Evolutionary conservation across 1,140 invertebrate species (phyloP).

Genomic region (Lutraria rhynchaena): DNA sequence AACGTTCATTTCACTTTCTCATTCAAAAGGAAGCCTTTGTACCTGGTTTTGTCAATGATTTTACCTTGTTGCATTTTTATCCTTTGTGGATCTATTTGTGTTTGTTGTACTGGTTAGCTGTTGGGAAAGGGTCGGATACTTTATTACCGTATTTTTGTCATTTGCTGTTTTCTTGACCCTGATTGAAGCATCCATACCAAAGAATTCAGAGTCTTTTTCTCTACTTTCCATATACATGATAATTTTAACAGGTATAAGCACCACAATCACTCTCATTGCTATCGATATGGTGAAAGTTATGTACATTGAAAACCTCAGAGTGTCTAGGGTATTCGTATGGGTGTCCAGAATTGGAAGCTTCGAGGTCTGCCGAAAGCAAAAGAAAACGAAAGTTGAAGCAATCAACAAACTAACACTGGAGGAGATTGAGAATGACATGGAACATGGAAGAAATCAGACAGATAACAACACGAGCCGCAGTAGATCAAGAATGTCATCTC

Average conservation of each 20-base stretch:
- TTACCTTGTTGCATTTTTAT: constrained; percentile 85
- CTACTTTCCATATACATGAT: constrained; percentile 82
- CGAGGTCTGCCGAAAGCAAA: too few relatives aligned
- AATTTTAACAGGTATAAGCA: not conserved
- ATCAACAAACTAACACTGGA: too few relatives aligned
- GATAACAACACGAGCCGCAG: too few relatives aligned
- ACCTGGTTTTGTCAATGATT: constrained; percentile 84
- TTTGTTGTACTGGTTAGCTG: constrained; percentile 85
- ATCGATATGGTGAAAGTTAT: too few relatives aligned
- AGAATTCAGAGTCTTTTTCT: constrained; percentile 85
- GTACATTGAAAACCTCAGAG: too few relatives aligned
- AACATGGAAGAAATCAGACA: too few relatives aligned
- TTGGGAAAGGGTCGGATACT: constrained; percentile 85
- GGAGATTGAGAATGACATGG: too few relatives aligned
- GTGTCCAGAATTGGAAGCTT: too few relatives aligned
- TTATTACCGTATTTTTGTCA: constrained; percentile 84
- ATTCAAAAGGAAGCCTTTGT: constrained; percentile 71
- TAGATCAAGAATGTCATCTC: too few relatives aligned
- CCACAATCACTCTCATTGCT: not conserved
- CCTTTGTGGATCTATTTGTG: constrained; percentile 83
- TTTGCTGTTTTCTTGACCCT: constrained; percentile 85
- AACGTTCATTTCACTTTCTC: constrained; percentile 74
- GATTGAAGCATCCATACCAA: constrained; percentile 84
- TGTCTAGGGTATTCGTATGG: too few relatives aligned
- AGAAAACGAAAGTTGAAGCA: too few relatives aligned